Base-by-base conservation (phyloP, 2,888 invertebrate genomes). In the Melolontha melolontha region DNA sequence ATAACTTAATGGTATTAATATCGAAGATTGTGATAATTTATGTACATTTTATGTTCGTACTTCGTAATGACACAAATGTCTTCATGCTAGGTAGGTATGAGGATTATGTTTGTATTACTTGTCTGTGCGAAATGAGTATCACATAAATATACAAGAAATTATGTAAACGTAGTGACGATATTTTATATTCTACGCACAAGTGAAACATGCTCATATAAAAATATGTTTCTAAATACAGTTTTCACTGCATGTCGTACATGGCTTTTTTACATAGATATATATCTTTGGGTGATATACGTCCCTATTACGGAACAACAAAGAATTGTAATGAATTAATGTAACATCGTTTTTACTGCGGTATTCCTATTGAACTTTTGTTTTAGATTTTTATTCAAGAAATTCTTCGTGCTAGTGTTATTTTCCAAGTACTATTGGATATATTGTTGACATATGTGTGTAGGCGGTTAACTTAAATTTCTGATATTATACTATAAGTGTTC, bases 181-280 rank as follows among this genome's bases (percentile, higher is more conserved):
- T 49, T 47, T 62, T 62, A 49, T 62, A 62, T 62, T 62, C 59
- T 16, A 62, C 47, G 59, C 47, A 62, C 59, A 62, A 39, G 5
- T 47, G 59, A 62, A 47, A 47, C 47, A 62, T 49, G 34, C 59
- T 47, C 59, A 62, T 62, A 62, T 57, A 62, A 62, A 62, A 62
- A 47, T 62, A 62, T 62, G 59, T 62, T 62, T 62, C 59, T 62
- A 62, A 62, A 62, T 62, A 62, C 47, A 34, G 59, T 62, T 62
- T 62, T 47, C 59, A 62, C 59, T 62, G 59, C 44, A 62, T 62
- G 59, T 62, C 59, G 59, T 62, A 62, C 59, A 47, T 16, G 47
- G 42, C 59, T 47, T 49, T 62, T 62, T 62, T 62, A 62, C 59
- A 62, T 62, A 62, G 59, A 62, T 62, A 62, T 47, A 29, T 34